Conservation (phyloP, 2,113 vertebrate species). For the Pachypanchax playfairii region DNA sequence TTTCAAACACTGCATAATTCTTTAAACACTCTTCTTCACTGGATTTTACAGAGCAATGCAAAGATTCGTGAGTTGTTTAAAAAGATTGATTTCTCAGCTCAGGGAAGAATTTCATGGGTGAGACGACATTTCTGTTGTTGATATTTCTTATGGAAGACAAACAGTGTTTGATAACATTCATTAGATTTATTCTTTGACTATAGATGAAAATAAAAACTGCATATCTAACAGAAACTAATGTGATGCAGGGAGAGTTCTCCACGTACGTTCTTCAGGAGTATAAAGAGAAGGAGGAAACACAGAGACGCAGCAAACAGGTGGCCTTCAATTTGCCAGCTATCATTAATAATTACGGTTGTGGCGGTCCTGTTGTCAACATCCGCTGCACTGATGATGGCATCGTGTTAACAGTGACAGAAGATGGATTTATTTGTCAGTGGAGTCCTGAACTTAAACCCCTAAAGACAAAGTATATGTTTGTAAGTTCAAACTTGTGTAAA, state of each 20-base stretch:
- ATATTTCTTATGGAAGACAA: slow-evolving; percentile 17
- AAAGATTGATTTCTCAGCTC: slow-evolving; percentile 80
- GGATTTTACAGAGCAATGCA: slow-evolving; percentile 78
- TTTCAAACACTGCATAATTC: no score
- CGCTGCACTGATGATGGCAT: slow-evolving; percentile 68
- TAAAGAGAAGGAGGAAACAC: slow-evolving; percentile 70
- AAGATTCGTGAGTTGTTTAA: slow-evolving; percentile 81
- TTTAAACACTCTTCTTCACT: no score
- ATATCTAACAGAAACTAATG: slow-evolving; percentile 1
- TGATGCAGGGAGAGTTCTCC: slow-evolving; percentile 80
- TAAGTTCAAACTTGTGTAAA: slow-evolving; percentile 64
- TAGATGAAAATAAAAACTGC: not conserved
- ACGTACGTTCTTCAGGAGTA: slow-evolving; percentile 80
- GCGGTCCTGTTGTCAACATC: slow-evolving; percentile 72
- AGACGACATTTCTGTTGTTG: slow-evolving; percentile 32
- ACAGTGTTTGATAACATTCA: not conserved
- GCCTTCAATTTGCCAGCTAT: slow-evolving; percentile 79
- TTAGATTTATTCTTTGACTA: no score
- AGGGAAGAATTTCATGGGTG: slow-evolving; percentile 79
- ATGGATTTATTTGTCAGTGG: slow-evolving; percentile 82
- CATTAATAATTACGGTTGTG: slow-evolving; percentile 44
- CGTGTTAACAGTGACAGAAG: slow-evolving; percentile 79
- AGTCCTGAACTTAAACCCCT: slow-evolving; percentile 80
- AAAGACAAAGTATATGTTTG: slow-evolving; percentile 82
- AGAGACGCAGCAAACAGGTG: slow-evolving; percentile 62